phyloP scores from a whole-genome alignment of 2,797 vertebrate species.

The Petrocephalus sullivani region DNA sequence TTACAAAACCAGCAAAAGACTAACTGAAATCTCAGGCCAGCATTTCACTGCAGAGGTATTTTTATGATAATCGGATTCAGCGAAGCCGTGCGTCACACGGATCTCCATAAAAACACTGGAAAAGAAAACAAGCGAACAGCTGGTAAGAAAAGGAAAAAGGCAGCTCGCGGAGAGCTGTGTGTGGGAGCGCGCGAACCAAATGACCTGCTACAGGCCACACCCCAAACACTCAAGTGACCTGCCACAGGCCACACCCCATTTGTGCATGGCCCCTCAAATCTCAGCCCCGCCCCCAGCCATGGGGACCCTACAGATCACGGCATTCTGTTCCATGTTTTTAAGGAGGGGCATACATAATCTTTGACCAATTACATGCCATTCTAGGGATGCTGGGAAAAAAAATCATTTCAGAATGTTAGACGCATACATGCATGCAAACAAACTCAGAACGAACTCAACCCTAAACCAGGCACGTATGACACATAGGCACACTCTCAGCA shows the following conservation, averaged over 20 bases:
- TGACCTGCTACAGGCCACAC: background rate
- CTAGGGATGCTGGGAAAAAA: background rate
- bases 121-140: background rate
- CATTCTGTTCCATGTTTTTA: background rate
- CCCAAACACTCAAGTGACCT: background rate
- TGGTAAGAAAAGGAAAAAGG: background rate
- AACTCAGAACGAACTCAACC: background rate
- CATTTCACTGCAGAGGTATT: constrained; percentile 1
- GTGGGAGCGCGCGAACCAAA: background rate
- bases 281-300: background rate
- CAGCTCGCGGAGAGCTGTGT: background rate
- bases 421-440: background rate
- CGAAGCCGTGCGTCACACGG: background rate
- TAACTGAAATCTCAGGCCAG: background rate
- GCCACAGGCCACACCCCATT: background rate
- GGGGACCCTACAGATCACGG: background rate
- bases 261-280: background rate
- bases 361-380: background rate
- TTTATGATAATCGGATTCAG: constrained; percentile 6
- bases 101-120: background rate
- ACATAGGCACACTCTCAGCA: background rate
- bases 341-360: background rate
- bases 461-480: background rate
- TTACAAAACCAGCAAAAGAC: background rate
- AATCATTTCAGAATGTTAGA: background rate